Evolutionary conservation across 2,797 vertebrate genomes (phyloP).

Genomic region (Hozukius guyotensis): DNA sequence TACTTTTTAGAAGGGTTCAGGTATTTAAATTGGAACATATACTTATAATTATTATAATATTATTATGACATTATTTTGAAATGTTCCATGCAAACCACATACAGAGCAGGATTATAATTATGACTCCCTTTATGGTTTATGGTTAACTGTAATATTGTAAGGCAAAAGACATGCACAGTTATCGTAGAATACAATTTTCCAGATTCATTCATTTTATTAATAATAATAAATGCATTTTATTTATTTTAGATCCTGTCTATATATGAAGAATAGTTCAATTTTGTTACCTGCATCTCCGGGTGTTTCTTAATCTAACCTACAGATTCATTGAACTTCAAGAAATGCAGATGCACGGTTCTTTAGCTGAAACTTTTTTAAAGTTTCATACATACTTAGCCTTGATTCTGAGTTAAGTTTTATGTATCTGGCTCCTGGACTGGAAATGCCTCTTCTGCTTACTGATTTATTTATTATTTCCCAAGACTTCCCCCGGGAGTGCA

Average conservation of each 20-base stretch:
- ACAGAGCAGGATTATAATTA: conserved; percentile 23
- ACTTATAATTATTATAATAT: conserved; percentile 34
- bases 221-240: neutral
- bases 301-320: conserved; percentile 15
- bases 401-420: conserved; percentile 69
- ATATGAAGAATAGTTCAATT: neutral
- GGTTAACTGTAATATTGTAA: neutral
- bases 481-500: conserved; percentile 52
- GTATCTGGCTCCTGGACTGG: conserved; percentile 66
- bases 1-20: neutral
- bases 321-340: conserved; percentile 21
- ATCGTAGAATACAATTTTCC: neutral
- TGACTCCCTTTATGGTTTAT: neutral
- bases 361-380: conserved; percentile 41
- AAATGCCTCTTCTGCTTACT: conserved; percentile 75
- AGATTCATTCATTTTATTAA: neutral
- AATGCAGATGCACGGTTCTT: conserved; percentile 26
- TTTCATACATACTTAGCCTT: conserved; percentile 64
- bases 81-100: conserved; percentile 45
- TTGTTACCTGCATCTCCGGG: conserved; percentile 4
- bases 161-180: neutral
- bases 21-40: conserved; percentile 33
- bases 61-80: conserved; percentile 38
- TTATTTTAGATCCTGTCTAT: neutral
- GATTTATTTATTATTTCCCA: conserved; percentile 80